Evolutionary conservation across 2,888 invertebrate species (phyloP), one percentile per base, ranked within the genome.

Genomic region (Lasioglossum pauxillum): DNA sequence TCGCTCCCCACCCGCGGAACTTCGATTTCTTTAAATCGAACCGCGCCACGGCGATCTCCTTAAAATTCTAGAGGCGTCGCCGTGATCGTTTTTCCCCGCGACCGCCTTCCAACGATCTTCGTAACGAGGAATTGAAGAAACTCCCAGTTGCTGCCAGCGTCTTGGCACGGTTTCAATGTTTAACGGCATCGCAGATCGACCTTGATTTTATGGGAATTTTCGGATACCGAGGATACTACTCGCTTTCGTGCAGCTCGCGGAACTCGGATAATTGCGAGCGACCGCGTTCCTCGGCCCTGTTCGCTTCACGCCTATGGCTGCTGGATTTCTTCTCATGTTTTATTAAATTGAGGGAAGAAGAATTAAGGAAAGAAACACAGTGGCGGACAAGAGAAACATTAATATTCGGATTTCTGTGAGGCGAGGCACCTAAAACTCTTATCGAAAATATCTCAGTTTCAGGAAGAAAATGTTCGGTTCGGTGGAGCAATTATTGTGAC

Each of bases 1-100:
- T 90, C 87, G 46, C 72, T 80, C 83, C 81, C 53, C 60, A 5
- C 19, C 46, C 16, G 46, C 49, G 74, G 5, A 82, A 67, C 75
- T 75, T 67, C 41, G 72, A 60, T 86, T 88, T 83, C 78, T 78
- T 77, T 67, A 76, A 79, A 88, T 83, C 82, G 82, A 84, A 16
- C 60, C 73, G 23, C 64, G 71, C 71, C 60, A 23, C 60, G 46
- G 27, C 64, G 71, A 77, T 69, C 84, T 67, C 41, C 41, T 84
- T 82, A 78, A 84, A 80, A 87, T 88, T 87, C 84, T 38, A 27
- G 31, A 44, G 73, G 41, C 71, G 57, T n/a, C 69, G 49, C 10
- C n/a, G 60, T n/a, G 80, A 80, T 84, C 57, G 60, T 72, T 78
- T 82, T 80, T 80, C 78, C 35, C 27, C 49, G 73, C 73, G 49